Conservation (phyloP, 2,797 vertebrate genomes). For the Anguilla marmorata region DNA sequence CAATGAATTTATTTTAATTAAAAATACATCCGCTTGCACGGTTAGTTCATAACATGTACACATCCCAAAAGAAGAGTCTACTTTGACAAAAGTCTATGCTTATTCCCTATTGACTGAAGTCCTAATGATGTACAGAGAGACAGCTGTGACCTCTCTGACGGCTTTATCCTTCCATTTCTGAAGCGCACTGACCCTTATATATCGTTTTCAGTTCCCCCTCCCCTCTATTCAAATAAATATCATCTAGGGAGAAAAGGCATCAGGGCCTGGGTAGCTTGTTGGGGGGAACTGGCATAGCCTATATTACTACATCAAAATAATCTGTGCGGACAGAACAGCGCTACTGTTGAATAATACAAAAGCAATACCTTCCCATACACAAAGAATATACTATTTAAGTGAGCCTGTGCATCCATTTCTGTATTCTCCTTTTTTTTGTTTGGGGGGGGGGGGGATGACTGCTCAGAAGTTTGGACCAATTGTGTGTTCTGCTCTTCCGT, state of each 20-base stretch:
- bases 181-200: neutral
- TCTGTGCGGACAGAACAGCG: neutral
- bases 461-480: constrained; percentile 5
- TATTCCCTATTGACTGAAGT: constrained; percentile 13
- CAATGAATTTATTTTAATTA: constrained; percentile 55
- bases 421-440: neutral
- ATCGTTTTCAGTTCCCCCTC: neutral
- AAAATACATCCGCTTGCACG: constrained; percentile 44
- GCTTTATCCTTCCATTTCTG: neutral
- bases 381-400: constrained; percentile 24
- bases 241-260: constrained; percentile 25
- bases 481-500: neutral
- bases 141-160: neutral
- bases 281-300: neutral
- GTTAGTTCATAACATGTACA: constrained; percentile 36
- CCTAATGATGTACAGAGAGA: neutral
- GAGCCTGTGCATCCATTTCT: constrained; percentile 24
- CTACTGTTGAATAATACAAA: constrained; percentile 32
- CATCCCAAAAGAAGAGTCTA: constrained; percentile 21
- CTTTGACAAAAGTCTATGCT: constrained; percentile 19
- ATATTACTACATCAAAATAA: constrained; percentile 20
- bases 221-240: constrained; percentile 21
- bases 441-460: neutral
- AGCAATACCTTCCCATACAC: constrained; percentile 13
- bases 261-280: neutral